Conservation (phyloP, 1,140 invertebrate species). For the Scaptomyza hsui region DNA sequence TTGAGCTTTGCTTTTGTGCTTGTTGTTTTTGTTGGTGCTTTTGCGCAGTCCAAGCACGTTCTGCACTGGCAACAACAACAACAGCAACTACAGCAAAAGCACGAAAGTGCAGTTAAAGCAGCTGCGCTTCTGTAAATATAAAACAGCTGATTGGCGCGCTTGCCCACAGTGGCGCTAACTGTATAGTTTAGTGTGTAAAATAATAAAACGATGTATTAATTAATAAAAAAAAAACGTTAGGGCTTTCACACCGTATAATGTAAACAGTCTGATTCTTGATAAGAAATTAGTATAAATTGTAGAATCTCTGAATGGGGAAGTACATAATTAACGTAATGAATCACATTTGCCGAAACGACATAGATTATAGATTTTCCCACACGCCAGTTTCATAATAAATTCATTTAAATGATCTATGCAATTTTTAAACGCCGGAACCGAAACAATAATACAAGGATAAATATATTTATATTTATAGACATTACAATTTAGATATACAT, state of each 20-base stretch:
- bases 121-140: slow-evolving; percentile 42
- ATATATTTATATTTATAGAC: background rate
- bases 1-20: slow-evolving; percentile 14
- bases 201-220: too few species aligned
- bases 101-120: slow-evolving; percentile 36
- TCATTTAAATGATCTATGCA: background rate
- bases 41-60: slow-evolving; percentile 31
- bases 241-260: background rate
- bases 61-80: slow-evolving; percentile 20
- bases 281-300: background rate
- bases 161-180: slow-evolving; percentile 42
- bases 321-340: background rate
- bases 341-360: background rate
- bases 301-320: background rate
- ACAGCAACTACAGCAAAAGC: background rate
- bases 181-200: background rate
- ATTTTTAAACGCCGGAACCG: background rate
- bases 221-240: too few species aligned
- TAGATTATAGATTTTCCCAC: background rate
- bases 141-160: slow-evolving; percentile 53
- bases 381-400: background rate
- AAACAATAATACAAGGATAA: slow-evolving; percentile 7
- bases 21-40: slow-evolving; percentile 32
- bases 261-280: background rate
- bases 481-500: background rate